Evolutionary conservation across 2,797 vertebrate genomes (phyloP).

Genomic region (Oophaga sylvatica): DNA sequence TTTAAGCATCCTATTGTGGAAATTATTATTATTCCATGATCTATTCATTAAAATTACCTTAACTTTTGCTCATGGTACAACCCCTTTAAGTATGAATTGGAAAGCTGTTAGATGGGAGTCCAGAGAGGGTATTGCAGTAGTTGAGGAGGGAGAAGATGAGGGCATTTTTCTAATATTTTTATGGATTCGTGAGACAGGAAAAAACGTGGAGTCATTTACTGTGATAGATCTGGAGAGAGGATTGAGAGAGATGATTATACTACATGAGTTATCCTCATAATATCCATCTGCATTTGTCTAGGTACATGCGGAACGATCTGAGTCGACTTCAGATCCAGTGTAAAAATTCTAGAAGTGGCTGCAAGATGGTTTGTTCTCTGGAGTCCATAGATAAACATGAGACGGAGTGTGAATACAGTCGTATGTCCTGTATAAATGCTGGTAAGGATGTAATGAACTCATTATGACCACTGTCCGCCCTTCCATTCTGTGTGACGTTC

Average conservation of each 20-base stretch:
- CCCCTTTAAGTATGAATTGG: too few species aligned
- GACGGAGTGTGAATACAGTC: conserved; percentile 84
- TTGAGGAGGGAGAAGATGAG: too few species aligned
- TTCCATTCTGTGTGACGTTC: neutral
- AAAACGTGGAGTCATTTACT: too few species aligned
- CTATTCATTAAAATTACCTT: too few species aligned
- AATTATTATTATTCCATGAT: too few species aligned
- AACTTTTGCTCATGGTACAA: too few species aligned
- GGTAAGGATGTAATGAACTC: conserved; percentile 69
- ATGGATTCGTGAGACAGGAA: too few species aligned
- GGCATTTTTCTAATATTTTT: too few species aligned
- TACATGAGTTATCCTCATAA: neutral
- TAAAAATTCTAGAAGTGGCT: conserved; percentile 81
- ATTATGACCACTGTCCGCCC: neutral
- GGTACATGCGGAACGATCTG: conserved; percentile 92
- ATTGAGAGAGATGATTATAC: neutral
- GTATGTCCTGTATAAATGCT: conserved; percentile 80
- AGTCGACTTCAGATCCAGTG: conserved; percentile 86
- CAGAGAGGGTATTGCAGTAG: too few species aligned
- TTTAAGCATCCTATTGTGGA: too few species aligned
- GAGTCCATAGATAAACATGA: conserved; percentile 85
- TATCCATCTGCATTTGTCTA: conserved; percentile 57
- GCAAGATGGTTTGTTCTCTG: conserved; percentile 84
- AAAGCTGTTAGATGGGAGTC: too few species aligned
- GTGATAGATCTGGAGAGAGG: too few species aligned